Evolutionary conservation across 2,113 vertebrate genomes (phyloP), one percentile per base, ranked within the genome.

Genomic region (Myanophis thanlyinensis): DNA sequence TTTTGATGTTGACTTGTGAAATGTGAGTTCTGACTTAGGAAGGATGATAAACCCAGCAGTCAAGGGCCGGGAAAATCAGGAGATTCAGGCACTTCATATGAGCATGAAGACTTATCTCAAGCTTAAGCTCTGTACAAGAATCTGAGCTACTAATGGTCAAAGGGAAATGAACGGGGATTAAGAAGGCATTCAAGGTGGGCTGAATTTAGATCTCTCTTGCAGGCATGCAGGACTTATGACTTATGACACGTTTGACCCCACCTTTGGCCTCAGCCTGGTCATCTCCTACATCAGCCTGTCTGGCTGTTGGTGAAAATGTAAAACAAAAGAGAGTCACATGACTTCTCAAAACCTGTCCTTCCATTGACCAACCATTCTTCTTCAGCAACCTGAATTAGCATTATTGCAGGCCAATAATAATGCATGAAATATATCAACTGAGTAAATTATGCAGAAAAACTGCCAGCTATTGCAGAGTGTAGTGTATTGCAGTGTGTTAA

Each of bases 11-110:
- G 97, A 97, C 97, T 96, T 92, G 91, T 93, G 97, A 97, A 98
- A 98, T 97, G 94, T 44, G 96, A 98, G 97, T 95, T 96, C 96
- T 97, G 97, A 97, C 98, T 97, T 96, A 97, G 96, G 96, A 97
- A 97, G 97, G 94, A 95, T 86, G 89, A 47, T 95, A 96, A 95
- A 91, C 85, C 47, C 5, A 92, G 51, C 15, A 18, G 51, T 52
- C 4, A 52, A 52, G 51, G 15, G 0, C 52, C 18, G 52, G 18
- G 52, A 53, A 53, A 53, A 53, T 53, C 52, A 53, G 52, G 52
- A 53, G 52, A 53, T 53, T 20, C 1, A 4, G 52, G 52, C 52
- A 53, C 4, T 18, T 53, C 52, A 53, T 53, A 20, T 18, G 52
- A 53, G 52, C 20, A 20, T 53, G 18, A 53, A 20, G 4, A 18